phyloP scores from a whole-genome alignment of 64 coral and sea anemone species.

The Exaiptasia diaphana region DNA sequence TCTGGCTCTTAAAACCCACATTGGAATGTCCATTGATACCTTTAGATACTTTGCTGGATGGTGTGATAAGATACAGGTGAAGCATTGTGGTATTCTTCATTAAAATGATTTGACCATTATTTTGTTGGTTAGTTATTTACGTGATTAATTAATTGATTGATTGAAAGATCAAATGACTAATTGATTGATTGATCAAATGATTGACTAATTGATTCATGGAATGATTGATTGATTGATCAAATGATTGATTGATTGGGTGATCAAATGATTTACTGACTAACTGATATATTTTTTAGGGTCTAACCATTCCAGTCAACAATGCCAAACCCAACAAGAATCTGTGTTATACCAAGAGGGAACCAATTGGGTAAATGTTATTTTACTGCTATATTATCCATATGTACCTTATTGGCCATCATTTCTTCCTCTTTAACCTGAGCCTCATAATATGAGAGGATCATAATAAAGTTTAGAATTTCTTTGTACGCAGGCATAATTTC shows the following conservation, averaged over 20 bases:
- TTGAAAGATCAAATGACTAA: too few relatives aligned
- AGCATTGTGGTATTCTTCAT: not conserved
- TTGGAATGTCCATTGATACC: constrained; percentile 98
- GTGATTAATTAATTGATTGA: too few relatives aligned
- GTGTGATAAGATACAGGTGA: constrained; percentile 98
- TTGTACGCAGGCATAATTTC: not conserved
- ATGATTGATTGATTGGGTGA: too few relatives aligned
- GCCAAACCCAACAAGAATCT: constrained; percentile 94
- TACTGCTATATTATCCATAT: not conserved
- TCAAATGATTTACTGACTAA: too few relatives aligned
- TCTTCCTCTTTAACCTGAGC: too few relatives aligned
- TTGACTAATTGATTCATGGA: too few relatives aligned
- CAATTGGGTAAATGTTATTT: constrained; percentile 74
- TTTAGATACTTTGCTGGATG: constrained; percentile 95
- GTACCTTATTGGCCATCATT: not conserved
- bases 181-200: too few relatives aligned
- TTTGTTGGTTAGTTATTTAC: not conserved
- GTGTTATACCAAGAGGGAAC: constrained; percentile 81
- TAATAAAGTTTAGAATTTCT: not conserved
- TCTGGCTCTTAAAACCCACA: constrained; percentile 91
- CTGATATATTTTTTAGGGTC: constrained; percentile 45
- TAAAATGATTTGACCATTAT: not conserved
- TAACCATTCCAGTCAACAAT: constrained; percentile 90
- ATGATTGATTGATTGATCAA: too few relatives aligned
- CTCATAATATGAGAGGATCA: too few relatives aligned